These are phyloP conservation scores for Saimiri boliviensis DNA, from an alignment of 2,113 vertebrate genomes.

Conservation along the genomic window DNA sequence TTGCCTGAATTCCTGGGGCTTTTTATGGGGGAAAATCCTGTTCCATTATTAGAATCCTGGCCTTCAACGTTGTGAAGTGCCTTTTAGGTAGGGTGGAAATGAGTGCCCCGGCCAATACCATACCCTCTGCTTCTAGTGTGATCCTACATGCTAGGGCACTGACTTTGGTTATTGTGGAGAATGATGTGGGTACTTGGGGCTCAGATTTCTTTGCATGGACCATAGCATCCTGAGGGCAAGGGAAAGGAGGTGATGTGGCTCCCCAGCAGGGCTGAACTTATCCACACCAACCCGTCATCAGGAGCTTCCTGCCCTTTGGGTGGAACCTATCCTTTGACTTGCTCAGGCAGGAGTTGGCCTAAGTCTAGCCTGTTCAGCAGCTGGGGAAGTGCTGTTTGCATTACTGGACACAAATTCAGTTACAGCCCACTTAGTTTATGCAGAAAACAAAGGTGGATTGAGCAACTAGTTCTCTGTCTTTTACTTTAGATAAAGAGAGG, in stretches of 20 bases:
- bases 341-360: not conserved
- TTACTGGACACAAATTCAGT: not conserved
- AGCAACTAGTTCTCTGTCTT: not conserved
- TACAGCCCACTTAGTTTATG: not conserved
- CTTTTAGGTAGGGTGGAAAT: not conserved
- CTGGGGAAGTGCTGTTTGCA: not conserved
- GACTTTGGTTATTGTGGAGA: not conserved
- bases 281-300: not conserved
- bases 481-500: not conserved
- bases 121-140: not conserved
- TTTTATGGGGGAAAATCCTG: no score
- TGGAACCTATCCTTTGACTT: rapidly evolving
- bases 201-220: not conserved
- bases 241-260: not conserved
- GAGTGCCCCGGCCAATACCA: not conserved
- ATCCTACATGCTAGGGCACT: not conserved
- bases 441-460: not conserved
- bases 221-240: not conserved
- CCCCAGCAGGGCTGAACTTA: not conserved
- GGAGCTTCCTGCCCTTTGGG: not conserved
- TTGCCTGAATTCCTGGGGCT: not conserved
- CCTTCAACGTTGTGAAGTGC: not conserved
- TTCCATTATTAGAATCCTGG: not conserved
- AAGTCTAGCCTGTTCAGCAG: not conserved
- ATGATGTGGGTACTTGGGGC: rapidly evolving